Evolutionary conservation across 2,113 vertebrate species (phyloP).

Genomic region (Perccottus glenii): DNA sequence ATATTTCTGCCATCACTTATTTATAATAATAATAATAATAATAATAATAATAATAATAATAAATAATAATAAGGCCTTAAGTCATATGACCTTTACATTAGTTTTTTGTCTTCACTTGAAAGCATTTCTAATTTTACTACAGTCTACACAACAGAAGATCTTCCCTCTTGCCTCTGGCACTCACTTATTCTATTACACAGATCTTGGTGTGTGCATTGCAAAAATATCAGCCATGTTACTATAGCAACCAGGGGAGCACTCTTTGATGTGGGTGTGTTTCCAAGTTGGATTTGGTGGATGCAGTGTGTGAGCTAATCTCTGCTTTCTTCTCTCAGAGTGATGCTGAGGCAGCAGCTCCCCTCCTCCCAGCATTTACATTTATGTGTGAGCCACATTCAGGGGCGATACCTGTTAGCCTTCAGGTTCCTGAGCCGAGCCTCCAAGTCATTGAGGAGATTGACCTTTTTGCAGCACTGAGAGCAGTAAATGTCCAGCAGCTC

Average conservation of each 20-base stretch:
- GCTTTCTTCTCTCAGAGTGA: not conserved
- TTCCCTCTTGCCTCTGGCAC: too few species aligned
- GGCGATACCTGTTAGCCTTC: constrained; percentile 89
- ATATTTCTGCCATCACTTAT: too few species aligned
- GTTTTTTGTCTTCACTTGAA: too few species aligned
- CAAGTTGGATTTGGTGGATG: constrained; percentile 20
- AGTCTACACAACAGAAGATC: too few species aligned
- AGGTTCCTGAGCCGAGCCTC: constrained; percentile 93
- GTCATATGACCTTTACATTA: not conserved
- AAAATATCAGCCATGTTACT: constrained; percentile 17
- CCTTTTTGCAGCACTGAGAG: constrained; percentile 97
- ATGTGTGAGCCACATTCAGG: not conserved
- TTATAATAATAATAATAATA: too few species aligned
- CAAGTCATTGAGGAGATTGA: constrained; percentile 94
- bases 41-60: too few species aligned
- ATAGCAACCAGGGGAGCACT: constrained; percentile 32
- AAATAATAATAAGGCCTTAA: not conserved
- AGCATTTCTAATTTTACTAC: too few species aligned
- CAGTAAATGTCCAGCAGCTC: constrained; percentile 93
- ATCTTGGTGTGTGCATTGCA: too few species aligned
- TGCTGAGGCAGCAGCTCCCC: constrained; percentile 16
- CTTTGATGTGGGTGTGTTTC: constrained; percentile 30
- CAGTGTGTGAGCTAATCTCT: constrained; percentile 4
- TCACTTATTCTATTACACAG: too few species aligned
- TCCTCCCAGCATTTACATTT: not conserved